Evolutionary conservation across 2,113 vertebrate species (phyloP).

Genomic region (Aspiorhynchus laticeps): DNA sequence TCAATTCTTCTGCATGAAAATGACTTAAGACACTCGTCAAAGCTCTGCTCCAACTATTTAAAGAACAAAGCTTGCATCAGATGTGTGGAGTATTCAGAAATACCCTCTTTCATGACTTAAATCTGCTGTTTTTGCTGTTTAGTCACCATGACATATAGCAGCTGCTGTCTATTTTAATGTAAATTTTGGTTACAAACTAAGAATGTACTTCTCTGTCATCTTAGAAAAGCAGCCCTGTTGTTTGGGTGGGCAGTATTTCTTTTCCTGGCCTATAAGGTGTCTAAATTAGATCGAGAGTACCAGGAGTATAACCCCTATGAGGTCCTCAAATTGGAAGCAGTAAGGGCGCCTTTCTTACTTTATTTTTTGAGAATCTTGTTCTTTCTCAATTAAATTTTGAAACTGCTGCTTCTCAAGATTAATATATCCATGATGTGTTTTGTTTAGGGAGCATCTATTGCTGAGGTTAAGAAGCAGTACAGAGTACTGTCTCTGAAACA

Average conservation of each 20-base stretch:
- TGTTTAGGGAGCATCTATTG: constrained; percentile 85
- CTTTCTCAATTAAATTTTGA: neutral
- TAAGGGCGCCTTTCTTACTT: constrained; percentile 73
- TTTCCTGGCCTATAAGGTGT: constrained; percentile 97
- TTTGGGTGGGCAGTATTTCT: constrained; percentile 97
- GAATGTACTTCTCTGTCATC: constrained; percentile 43
- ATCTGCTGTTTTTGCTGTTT: neutral
- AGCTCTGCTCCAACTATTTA: neutral
- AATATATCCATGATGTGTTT: constrained; percentile 38
- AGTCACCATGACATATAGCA: neutral
- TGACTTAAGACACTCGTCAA: neutral
- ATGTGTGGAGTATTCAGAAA: neutral
- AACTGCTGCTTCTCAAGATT: neutral
- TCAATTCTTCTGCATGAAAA: neutral
- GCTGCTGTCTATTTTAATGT: neutral
- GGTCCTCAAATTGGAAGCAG: constrained; percentile 92
- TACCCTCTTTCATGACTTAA: neutral
- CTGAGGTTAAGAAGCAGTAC: constrained; percentile 97
- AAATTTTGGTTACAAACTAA: neutral
- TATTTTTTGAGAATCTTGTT: neutral
- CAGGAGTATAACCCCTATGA: constrained; percentile 99
- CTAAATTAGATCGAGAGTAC: constrained; percentile 96
- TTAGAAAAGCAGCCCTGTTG: constrained; percentile 91
- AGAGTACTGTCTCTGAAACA: constrained; percentile 88
- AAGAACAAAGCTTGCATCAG: neutral